These are phyloP conservation scores for Petrocephalus sullivani DNA, from an alignment of 2,797 vertebrate genomes.

Conservation along the genomic window DNA sequence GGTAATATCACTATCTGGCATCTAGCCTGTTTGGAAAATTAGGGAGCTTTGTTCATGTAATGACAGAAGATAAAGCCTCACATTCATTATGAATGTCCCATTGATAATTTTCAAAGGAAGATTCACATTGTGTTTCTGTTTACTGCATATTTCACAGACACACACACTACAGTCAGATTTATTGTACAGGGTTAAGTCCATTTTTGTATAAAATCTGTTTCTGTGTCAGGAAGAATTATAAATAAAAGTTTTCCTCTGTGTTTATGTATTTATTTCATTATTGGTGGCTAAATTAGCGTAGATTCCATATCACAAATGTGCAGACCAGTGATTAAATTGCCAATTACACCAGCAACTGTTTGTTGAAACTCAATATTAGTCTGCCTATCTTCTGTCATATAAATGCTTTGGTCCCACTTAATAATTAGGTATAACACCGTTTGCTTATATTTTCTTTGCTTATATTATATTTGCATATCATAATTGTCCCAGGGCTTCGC, in stretches of 20 bases:
- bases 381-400: background rate
- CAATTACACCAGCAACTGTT: background rate
- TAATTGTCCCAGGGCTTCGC: background rate
- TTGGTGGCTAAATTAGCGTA: background rate
- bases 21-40: conserved; percentile 16
- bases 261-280: background rate
- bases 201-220: background rate
- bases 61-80: conserved; percentile 18
- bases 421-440: background rate
- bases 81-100: conserved; percentile 9
- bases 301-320: background rate
- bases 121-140: background rate
- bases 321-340: background rate
- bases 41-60: conserved; percentile 20
- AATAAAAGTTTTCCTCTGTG: background rate
- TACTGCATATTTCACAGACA: background rate
- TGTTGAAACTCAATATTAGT: background rate
- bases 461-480: background rate
- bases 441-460: background rate
- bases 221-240: background rate
- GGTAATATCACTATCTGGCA: conserved; percentile 3
- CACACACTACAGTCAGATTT: background rate
- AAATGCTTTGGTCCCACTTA: background rate
- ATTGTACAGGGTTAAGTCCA: background rate
- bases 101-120: conserved; percentile 10